Conservation (phyloP, 2,113 vertebrate species). For the Thinocorus orbignyianus region DNA sequence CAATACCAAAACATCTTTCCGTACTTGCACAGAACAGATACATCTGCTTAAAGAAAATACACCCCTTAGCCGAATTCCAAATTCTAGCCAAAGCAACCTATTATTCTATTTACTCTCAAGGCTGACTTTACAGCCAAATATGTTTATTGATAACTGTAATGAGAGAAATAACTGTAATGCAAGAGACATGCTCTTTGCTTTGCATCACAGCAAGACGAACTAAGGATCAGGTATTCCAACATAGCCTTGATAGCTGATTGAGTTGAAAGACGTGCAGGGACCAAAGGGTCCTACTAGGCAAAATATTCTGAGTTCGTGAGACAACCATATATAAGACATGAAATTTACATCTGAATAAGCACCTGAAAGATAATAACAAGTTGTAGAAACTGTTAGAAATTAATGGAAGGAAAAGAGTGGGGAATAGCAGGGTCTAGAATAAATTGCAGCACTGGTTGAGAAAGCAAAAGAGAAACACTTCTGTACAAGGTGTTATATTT, state of each 20-base stretch:
- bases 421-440: background rate
- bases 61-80: background rate
- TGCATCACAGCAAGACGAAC: background rate
- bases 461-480: background rate
- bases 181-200: background rate
- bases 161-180: background rate
- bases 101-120: background rate
- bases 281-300: background rate
- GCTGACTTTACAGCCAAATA: background rate
- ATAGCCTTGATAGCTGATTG: background rate
- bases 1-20: background rate
- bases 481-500: background rate
- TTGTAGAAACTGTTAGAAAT: background rate
- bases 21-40: background rate
- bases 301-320: background rate
- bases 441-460: background rate
- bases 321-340: background rate
- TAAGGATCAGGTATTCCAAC: background rate
- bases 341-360: background rate
- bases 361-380: background rate
- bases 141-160: background rate
- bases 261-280: background rate
- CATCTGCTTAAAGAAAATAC: background rate
- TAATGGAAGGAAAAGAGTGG: background rate
- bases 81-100: background rate